phyloP scores from a whole-genome alignment of 2,888 invertebrate species.

The Bruchidius siliquastri region DNA sequence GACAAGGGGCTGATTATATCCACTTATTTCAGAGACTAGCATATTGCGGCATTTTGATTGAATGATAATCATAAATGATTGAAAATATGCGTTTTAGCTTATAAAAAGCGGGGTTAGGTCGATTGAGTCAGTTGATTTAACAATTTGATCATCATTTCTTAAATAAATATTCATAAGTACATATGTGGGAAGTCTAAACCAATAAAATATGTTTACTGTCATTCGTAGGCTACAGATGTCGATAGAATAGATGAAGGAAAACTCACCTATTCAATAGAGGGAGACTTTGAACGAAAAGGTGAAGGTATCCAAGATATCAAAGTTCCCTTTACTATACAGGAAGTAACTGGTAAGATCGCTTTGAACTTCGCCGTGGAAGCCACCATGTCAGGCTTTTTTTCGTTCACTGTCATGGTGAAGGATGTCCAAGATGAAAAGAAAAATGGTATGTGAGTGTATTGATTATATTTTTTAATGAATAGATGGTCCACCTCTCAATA shows the following conservation, averaged over 20 bases:
- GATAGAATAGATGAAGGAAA: constrained; percentile 29
- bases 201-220: not conserved
- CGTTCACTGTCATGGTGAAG: constrained; percentile 52
- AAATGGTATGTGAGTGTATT: constrained; percentile 19
- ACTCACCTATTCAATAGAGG: constrained; percentile 29
- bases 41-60: too few relatives aligned
- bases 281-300: constrained; percentile 15
- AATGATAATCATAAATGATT: too few relatives aligned
- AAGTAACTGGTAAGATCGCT: constrained; percentile 46
- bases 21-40: too few relatives aligned
- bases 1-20: too few relatives aligned
- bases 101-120: too few relatives aligned
- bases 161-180: too few relatives aligned
- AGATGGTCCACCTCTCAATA: too few relatives aligned
- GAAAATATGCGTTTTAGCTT: too few relatives aligned
- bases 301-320: constrained; percentile 26
- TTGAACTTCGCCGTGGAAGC: constrained; percentile 52
- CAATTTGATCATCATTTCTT: too few relatives aligned
- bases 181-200: too few relatives aligned
- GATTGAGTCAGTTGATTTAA: too few relatives aligned
- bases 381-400: constrained; percentile 59
- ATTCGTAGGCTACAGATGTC: constrained; percentile 53
- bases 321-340: constrained; percentile 20
- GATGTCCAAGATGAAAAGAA: constrained; percentile 41
- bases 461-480: too few relatives aligned